Evolutionary conservation across 2,113 vertebrate genomes (phyloP).

Genomic region (Tricholaema leucomelas): DNA sequence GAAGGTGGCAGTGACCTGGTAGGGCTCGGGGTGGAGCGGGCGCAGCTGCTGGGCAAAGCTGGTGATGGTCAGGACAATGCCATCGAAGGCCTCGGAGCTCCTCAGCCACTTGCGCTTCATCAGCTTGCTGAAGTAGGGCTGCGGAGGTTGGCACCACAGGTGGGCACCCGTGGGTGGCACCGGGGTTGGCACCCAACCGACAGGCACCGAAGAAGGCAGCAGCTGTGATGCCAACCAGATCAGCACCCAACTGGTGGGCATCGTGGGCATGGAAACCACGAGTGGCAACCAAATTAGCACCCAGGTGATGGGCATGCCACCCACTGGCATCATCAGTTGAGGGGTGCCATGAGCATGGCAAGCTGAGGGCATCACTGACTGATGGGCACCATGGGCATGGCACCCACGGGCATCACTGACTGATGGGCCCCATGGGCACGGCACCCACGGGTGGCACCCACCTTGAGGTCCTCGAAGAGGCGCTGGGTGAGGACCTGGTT

Average conservation of each 20-base stretch:
- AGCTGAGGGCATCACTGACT: too few relatives aligned
- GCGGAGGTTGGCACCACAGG: neutral
- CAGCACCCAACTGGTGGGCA: too few relatives aligned
- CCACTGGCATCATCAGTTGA: too few relatives aligned
- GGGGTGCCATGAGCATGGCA: too few relatives aligned
- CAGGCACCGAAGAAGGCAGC: too few relatives aligned
- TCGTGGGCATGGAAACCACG: too few relatives aligned
- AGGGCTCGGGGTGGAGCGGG: slow-evolving; percentile 84
- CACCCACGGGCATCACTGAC: neutral
- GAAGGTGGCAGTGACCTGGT: slow-evolving; percentile 75
- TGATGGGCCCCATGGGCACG: fast-evolving
- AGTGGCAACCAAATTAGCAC: too few relatives aligned
- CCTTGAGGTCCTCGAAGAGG: slow-evolving; percentile 86
- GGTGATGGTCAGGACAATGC: slow-evolving; percentile 80
- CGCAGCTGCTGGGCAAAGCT: slow-evolving; percentile 80
- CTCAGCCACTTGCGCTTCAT: slow-evolving; percentile 89
- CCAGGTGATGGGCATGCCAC: too few relatives aligned
- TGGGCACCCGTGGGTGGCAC: neutral
- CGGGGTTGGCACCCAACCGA: too few relatives aligned
- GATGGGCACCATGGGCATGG: too few relatives aligned
- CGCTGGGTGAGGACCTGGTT: slow-evolving; percentile 79
- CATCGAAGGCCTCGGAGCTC: slow-evolving; percentile 84
- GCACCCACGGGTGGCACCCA: slow-evolving; percentile 5
- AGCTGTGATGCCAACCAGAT: too few relatives aligned
- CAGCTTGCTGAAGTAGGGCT: slow-evolving; percentile 86